phyloP scores from a whole-genome alignment of 2,797 vertebrate species.

The Onychomys torridus region DNA sequence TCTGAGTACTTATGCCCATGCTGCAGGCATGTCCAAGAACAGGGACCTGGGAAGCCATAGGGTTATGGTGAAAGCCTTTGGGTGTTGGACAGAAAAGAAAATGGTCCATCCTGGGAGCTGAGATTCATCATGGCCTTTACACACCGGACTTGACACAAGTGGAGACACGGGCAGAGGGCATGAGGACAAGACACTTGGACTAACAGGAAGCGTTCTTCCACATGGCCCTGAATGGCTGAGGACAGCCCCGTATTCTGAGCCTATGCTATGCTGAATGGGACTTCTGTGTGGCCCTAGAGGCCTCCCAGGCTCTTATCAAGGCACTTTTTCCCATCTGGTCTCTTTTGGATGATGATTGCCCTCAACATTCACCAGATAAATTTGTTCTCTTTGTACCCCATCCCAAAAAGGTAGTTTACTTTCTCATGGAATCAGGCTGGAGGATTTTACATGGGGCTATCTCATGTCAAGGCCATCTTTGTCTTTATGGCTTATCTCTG shows the following conservation, averaged over 20 bases:
- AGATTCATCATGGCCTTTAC: background rate
- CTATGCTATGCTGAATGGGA: background rate
- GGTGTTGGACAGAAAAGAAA: background rate
- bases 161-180: background rate
- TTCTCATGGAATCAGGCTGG: background rate
- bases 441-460: background rate
- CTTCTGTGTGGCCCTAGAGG: background rate
- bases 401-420: background rate
- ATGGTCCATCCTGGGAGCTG: background rate
- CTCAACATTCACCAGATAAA: background rate
- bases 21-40: background rate
- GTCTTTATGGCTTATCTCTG: background rate
- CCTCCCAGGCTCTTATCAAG: too few species aligned
- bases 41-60: background rate
- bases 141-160: background rate
- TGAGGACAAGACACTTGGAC: background rate
- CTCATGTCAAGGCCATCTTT: background rate
- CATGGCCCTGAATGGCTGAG: background rate
- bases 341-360: background rate
- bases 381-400: background rate
- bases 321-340: background rate
- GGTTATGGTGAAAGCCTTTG: background rate
- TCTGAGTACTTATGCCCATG: background rate
- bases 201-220: too few species aligned
- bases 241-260: background rate